A percentile compares a stretch with the other conserved stretches of the same genome.
Conservation (phyloP, 2,888 invertebrate species). For the Apamea monoglypha region DNA sequence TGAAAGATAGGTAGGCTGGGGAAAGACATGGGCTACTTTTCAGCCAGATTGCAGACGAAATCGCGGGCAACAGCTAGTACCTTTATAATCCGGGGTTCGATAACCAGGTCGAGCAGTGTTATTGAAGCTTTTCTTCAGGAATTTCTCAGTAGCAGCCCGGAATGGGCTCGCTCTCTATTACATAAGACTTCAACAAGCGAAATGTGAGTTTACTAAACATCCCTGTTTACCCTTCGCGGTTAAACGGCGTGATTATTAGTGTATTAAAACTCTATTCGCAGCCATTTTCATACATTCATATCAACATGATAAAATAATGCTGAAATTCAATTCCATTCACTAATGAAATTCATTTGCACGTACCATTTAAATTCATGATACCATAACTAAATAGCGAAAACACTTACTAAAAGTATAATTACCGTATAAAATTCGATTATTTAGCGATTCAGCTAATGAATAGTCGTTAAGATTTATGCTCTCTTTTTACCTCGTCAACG, state of each 20-base stretch:
- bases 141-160: not conserved
- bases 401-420: conserved; percentile 10
- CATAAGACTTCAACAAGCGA: too few relatives aligned
- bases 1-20: not conserved
- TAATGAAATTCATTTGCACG: conserved; percentile 11
- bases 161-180: not conserved
- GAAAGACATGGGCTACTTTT: not conserved
- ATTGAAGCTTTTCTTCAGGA: not conserved
- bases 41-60: not conserved
- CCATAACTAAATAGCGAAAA: not conserved
- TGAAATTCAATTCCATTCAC: not conserved
- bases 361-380: conserved; percentile 16
- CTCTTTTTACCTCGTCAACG: not conserved
- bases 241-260: too few relatives aligned
- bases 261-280: not conserved
- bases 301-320: not conserved
- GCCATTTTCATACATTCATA: not conserved
- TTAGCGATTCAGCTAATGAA: not conserved
- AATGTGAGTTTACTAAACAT: not conserved
- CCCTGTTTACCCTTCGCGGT: not conserved
- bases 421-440: conserved; percentile 4
- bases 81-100: not conserved
- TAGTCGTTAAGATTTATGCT: not conserved
- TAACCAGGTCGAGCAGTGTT: not conserved
- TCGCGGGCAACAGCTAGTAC: not conserved